phyloP scores from a whole-genome alignment of 2,888 invertebrate species.

The Mythimna ferrago region DNA sequence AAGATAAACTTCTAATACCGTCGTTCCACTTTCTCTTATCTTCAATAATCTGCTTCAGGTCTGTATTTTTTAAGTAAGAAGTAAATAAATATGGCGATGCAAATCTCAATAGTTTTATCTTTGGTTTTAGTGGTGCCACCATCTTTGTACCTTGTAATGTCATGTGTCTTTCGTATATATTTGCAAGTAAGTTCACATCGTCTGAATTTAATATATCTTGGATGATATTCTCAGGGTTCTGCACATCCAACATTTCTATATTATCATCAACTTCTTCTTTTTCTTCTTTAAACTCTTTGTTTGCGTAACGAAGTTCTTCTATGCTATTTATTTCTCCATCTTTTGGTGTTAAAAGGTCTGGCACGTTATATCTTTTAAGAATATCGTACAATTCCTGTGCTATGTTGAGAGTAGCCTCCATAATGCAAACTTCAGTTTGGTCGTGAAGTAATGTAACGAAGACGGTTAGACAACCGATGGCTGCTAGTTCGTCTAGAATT shows the following conservation, averaged over 20 bases:
- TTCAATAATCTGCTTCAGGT: constrained; percentile 91
- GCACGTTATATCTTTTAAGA: constrained; percentile 90
- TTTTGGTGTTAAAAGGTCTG: constrained; percentile 72
- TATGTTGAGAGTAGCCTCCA: constrained; percentile 91
- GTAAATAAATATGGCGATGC: constrained; percentile 91
- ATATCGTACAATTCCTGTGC: constrained; percentile 89
- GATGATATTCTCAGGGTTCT: constrained; percentile 85
- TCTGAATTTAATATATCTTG: constrained; percentile 92
- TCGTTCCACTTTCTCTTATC: constrained; percentile 92
- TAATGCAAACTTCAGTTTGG: constrained; percentile 93
- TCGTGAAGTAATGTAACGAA: constrained; percentile 92
- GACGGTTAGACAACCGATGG: constrained; percentile 93
- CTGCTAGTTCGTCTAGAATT: constrained; percentile 92
- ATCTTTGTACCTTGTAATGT: constrained; percentile 74
- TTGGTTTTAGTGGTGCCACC: constrained; percentile 70
- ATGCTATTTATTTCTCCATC: constrained; percentile 73
- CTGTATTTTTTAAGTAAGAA: constrained; percentile 88
- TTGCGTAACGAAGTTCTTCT: constrained; percentile 69
- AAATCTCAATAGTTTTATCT: constrained; percentile 75
- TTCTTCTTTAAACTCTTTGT: constrained; percentile 69
- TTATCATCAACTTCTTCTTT: constrained; percentile 58
- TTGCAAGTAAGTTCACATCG: constrained; percentile 91
- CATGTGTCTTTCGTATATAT: constrained; percentile 91
- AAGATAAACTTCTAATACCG: constrained; percentile 92
- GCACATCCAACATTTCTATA: constrained; percentile 66